Percentiles rank a stretch among this genome's conserved stretches.
Evolutionary conservation across 2,113 vertebrate genomes (phyloP).

Genomic region (Genyomyrus donnyi): DNA sequence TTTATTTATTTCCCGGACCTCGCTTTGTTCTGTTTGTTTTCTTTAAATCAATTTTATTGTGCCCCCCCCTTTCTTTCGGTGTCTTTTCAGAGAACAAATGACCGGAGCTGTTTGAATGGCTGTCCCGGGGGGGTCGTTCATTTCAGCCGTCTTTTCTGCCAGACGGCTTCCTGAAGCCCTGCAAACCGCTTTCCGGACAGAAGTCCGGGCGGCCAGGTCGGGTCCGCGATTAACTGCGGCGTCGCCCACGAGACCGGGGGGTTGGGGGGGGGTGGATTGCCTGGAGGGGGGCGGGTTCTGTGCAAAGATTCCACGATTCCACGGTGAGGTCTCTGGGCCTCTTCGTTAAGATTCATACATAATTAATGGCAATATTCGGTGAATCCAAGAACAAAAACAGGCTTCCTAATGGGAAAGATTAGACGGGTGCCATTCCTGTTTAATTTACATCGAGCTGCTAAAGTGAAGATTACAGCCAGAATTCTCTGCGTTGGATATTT

Average conservation of each 20-base stretch:
- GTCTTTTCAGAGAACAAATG: constrained; percentile 13
- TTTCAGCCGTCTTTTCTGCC: background rate
- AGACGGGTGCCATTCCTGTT: background rate
- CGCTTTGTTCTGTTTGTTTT: constrained; percentile 14
- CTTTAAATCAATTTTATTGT: constrained; percentile 22
- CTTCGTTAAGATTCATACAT: background rate
- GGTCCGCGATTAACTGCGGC: background rate
- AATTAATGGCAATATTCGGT: background rate
- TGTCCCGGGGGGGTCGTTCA: background rate
- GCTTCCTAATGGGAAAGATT: background rate
- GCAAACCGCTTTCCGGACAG: background rate
- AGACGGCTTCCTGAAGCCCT: background rate
- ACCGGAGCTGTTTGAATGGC: background rate
- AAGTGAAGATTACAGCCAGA: background rate
- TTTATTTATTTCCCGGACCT: constrained; percentile 5
- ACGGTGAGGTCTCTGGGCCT: background rate
- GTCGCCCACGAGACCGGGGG: background rate
- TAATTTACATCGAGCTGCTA: background rate
- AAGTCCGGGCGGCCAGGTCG: background rate
- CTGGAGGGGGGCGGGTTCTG: background rate
- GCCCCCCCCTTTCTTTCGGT: background rate
- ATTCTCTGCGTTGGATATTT: background rate
- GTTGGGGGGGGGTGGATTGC: background rate
- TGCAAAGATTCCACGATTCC: background rate
- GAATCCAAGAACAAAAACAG: background rate